Percentiles rank a stretch among this genome's conserved stretches.
Conservation (phyloP, 2,797 vertebrate species). For the Enteromius anoplus region DNA sequence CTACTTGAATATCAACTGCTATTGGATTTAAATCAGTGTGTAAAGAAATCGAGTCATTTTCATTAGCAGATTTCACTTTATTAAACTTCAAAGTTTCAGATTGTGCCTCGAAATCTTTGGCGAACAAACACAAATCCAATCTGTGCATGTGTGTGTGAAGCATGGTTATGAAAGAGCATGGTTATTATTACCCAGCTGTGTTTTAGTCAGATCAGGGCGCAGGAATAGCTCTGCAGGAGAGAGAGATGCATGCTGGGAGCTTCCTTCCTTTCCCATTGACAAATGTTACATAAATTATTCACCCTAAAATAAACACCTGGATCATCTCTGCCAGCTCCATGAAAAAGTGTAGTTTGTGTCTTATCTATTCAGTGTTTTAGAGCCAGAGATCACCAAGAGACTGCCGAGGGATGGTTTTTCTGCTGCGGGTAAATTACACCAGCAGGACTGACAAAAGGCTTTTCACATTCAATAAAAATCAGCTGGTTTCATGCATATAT, state of each 20-base stretch:
- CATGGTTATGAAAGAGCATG: slow-evolving; percentile 26
- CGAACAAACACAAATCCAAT: background rate
- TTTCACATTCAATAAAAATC: slow-evolving; percentile 44
- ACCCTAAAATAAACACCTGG: slow-evolving; percentile 57
- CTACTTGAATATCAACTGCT: background rate
- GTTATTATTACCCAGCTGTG: slow-evolving; percentile 54
- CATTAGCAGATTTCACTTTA: background rate
- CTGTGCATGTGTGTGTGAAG: slow-evolving; percentile 7
- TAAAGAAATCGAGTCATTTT: background rate
- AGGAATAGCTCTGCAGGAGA: slow-evolving; percentile 47
- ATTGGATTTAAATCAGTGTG: background rate
- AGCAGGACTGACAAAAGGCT: slow-evolving; percentile 34
- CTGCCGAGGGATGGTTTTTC: slow-evolving; percentile 39
- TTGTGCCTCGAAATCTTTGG: background rate
- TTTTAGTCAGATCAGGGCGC: slow-evolving; percentile 52
- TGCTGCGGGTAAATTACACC: slow-evolving; percentile 44
- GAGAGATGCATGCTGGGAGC: slow-evolving; percentile 52
- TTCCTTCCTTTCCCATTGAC: slow-evolving; percentile 60
- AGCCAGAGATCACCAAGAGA: slow-evolving; percentile 41
- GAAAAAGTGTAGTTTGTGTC: slow-evolving; percentile 52
- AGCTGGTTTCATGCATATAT: background rate
- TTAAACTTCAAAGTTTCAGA: slow-evolving; percentile 13
- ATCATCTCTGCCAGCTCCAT: slow-evolving; percentile 49
- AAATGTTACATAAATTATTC: slow-evolving; percentile 64
- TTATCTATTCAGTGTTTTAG: slow-evolving; percentile 50